phyloP scores from a whole-genome alignment of 2,797 vertebrate species.

The Sitta carolinensis region DNA sequence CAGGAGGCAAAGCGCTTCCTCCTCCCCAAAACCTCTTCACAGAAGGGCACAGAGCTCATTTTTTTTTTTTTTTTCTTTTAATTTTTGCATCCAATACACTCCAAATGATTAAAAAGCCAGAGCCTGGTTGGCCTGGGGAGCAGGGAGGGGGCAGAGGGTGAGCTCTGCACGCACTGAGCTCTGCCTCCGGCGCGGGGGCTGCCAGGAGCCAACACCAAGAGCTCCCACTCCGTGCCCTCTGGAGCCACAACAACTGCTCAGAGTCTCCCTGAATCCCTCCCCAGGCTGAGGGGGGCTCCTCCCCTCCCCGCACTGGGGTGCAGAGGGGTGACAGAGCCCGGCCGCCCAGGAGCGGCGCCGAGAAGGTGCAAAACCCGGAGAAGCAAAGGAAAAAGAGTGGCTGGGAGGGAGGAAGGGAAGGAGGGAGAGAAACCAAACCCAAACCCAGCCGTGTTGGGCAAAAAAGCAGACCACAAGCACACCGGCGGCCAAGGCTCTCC shows the following conservation, averaged over 20 bases:
- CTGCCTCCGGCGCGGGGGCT: rapidly evolving
- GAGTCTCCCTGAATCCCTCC: not conserved
- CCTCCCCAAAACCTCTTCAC: not conserved
- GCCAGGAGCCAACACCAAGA: rapidly evolving
- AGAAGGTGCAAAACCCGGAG: not conserved
- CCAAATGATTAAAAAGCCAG: not conserved
- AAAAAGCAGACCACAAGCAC: not conserved
- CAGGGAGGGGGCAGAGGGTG: not conserved
- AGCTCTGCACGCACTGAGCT: rapidly evolving
- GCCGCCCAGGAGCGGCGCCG: rapidly evolving
- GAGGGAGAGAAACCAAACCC: not conserved
- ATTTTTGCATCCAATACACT: not conserved
- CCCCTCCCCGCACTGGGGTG: not conserved
- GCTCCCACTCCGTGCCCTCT: not conserved
- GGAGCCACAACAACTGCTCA: not conserved
- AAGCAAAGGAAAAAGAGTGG: not conserved
- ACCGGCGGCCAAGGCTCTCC: not conserved
- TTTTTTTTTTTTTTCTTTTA: no score
- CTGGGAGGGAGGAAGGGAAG: not conserved
- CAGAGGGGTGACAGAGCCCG: not conserved
- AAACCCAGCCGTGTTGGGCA: not conserved
- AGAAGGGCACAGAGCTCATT: not conserved
- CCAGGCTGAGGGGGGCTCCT: not conserved
- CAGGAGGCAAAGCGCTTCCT: not conserved
- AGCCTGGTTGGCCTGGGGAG: not conserved